Conservation (phyloP, 2,113 vertebrate species). For the Leptosomus discolor region DNA sequence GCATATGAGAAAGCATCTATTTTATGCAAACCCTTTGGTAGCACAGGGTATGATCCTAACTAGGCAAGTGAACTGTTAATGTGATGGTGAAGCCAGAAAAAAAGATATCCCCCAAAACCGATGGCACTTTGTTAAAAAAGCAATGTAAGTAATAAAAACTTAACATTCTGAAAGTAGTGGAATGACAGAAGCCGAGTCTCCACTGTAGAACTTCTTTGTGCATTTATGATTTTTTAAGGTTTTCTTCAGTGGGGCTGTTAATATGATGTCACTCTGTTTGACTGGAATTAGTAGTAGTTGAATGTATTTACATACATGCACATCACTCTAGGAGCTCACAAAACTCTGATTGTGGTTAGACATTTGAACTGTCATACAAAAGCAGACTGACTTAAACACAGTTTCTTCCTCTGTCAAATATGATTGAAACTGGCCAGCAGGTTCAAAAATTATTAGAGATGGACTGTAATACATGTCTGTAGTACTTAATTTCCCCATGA, state of each 20-base stretch:
- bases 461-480: background rate
- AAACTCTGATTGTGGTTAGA: background rate
- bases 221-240: background rate
- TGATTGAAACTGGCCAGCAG: background rate
- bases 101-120: background rate
- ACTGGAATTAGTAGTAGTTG: background rate
- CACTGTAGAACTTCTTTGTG: background rate
- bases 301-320: background rate
- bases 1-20: background rate
- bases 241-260: background rate
- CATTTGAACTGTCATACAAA: background rate
- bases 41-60: background rate
- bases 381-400: background rate
- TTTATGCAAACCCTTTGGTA: background rate
- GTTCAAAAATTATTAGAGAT: background rate
- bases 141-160: background rate
- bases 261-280: background rate
- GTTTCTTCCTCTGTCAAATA: background rate
- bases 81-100: background rate
- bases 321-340: background rate
- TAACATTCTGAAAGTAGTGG: background rate
- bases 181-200: background rate
- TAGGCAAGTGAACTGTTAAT: background rate
- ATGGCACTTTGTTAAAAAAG: background rate
- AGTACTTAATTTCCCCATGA: background rate